phyloP scores from a whole-genome alignment of 1,140 invertebrate genomes.

The Pogonomyrmex barbatus region DNA sequence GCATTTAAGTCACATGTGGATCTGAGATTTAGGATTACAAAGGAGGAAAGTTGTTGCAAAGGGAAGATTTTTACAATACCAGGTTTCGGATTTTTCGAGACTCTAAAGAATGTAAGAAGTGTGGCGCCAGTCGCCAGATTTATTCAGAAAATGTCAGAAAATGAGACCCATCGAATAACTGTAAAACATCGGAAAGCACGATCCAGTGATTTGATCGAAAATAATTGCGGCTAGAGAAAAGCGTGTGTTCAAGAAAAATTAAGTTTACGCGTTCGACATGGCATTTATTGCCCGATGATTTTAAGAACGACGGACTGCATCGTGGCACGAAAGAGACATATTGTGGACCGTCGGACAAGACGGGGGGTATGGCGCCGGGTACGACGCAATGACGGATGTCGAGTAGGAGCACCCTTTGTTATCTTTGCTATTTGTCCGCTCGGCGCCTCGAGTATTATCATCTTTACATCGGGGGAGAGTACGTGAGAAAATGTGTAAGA shows the following conservation, averaged over 20 bases:
- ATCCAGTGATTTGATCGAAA: conserved; percentile 14
- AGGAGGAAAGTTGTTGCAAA: background rate
- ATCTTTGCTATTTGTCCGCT: background rate
- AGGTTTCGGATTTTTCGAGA: background rate
- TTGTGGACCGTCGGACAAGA: background rate
- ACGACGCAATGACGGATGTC: conserved; percentile 38
- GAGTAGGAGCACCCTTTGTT: background rate
- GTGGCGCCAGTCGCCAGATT: background rate
- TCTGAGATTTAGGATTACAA: background rate
- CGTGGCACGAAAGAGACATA: conserved; percentile 15
- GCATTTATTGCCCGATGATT: conserved; percentile 60
- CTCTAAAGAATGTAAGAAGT: background rate
- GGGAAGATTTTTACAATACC: background rate
- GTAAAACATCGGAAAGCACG: conserved; percentile 6
- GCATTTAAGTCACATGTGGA: background rate
- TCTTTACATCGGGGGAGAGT: background rate
- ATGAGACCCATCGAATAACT: background rate
- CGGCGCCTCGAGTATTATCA: background rate
- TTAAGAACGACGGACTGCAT: conserved; percentile 65
- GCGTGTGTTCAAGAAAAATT: conserved; percentile 42
- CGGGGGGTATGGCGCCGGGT: conserved; percentile 4
- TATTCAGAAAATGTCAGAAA: background rate
- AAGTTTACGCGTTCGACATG: conserved; percentile 69
- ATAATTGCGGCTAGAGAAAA: conserved; percentile 5
- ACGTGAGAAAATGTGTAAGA: conserved; percentile 23